Evolutionary conservation across 2,888 invertebrate species (phyloP), one percentile per base, ranked within the genome.

Genomic region (Caenorhabditis macrosperma): DNA sequence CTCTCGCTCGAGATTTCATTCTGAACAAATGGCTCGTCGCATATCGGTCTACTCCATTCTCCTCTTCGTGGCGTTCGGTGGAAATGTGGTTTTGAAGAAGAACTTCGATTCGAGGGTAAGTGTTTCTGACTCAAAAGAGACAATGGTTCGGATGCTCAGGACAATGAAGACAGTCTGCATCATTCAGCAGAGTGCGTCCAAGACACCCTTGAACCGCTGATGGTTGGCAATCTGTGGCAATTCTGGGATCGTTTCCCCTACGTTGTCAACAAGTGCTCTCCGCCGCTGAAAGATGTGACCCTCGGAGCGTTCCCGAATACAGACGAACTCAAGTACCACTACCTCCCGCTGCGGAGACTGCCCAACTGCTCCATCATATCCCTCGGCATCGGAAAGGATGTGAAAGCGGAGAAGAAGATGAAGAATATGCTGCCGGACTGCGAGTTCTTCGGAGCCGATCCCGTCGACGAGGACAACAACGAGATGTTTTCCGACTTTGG

Each of bases 371-470:
- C 79, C 0, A 72, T 84, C n/a, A 55, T 84, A 15, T 84, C 84
- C 2, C 66, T 84, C 10, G 84, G 84, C 33, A 81, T 84, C 24
- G 84, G 84, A 30, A 84, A 83, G 48, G 84, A 84, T 67, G 82
- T 84, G 20, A 78, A 79, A 41, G 82, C 84, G 10, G 84, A 84
- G 54, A 78, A 72, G 67, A 38, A 46, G 9, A 84, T 84, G 84
- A 69, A 76, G 48, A 61, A 48, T 17, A 38, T 71, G 24, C 44
- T 84, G 79, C 81, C 78, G 2, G 20, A 74, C 9, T 84, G 84
- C 54, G 20, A 55, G 9, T 84, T 84, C 59, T 80, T 44, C 41
- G 84, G 84, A 24, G 82, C 84, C 0, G 84, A 84, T 72, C 84
- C 84, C 3, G 81, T 84, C 10, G 75, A 78, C 22, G 82, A 84